Evolutionary conservation across 2,888 invertebrate species (phyloP).

Genomic region (Mellilla xanthometata): DNA sequence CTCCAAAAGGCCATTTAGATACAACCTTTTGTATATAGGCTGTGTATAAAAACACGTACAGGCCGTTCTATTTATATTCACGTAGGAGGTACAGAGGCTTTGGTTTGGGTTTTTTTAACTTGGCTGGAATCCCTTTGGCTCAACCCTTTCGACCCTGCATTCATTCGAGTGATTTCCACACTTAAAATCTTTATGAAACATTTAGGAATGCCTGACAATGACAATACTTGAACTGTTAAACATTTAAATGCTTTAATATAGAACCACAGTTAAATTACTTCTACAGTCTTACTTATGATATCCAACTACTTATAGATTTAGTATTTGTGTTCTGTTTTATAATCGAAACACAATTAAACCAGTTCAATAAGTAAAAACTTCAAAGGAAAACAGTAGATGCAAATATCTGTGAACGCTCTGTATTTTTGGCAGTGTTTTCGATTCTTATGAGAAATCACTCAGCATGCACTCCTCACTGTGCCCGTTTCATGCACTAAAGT

Average conservation of each 20-base stretch:
- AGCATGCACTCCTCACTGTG: conserved; percentile 24
- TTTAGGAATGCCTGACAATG: conserved; percentile 52
- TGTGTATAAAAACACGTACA: too few species aligned
- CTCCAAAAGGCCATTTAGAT: too few species aligned
- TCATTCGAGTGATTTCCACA: conserved; percentile 63
- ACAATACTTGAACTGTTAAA: conserved; percentile 25
- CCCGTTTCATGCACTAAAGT: conserved; percentile 44
- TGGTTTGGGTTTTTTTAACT: conserved; percentile 34
- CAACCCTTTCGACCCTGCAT: conserved; percentile 55
- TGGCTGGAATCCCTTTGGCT: conserved; percentile 55
- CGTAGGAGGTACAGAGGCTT: conserved; percentile 18
- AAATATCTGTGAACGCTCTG: too few species aligned
- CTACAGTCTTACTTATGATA: too few species aligned
- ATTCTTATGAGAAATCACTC: conserved; percentile 50
- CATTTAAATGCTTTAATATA: conserved; percentile 32
- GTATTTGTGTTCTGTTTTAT: too few species aligned
- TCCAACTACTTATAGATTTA: too few species aligned
- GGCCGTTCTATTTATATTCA: background rate
- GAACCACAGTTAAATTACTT: too few species aligned
- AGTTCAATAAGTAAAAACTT: too few species aligned
- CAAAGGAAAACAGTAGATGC: too few species aligned
- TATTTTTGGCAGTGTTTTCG: conserved; percentile 33
- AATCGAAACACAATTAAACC: too few species aligned
- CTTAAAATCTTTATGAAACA: conserved; percentile 25
- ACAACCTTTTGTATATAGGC: too few species aligned